Percentiles rank a stretch among this genome's conserved stretches.
Conservation (phyloP, 2,797 vertebrate genomes). For the Lagodon rhomboides region DNA sequence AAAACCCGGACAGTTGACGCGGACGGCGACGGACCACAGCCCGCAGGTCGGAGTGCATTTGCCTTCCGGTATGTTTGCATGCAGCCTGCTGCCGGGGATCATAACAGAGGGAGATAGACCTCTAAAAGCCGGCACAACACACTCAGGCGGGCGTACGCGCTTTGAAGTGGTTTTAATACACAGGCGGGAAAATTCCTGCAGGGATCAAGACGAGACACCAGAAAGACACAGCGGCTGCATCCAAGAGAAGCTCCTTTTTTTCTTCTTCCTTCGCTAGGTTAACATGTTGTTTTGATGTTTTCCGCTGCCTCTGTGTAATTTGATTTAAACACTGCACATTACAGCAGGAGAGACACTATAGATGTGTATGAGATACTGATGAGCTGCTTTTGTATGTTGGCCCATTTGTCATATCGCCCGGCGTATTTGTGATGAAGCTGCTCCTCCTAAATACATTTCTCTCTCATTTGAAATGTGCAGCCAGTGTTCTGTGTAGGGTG, state of each 20-base stretch:
- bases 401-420: slow-evolving; percentile 55
- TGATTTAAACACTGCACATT: slow-evolving; percentile 64
- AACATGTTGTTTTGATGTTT: slow-evolving; percentile 71
- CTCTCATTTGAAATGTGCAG: slow-evolving; percentile 52
- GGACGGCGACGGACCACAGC: slow-evolving; percentile 44
- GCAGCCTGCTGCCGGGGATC: slow-evolving; percentile 60
- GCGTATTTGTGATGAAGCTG: slow-evolving; percentile 64
- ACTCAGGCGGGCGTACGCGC: slow-evolving; percentile 59
- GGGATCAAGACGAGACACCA: slow-evolving; percentile 73
- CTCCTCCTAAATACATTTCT: slow-evolving; percentile 60
- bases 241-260: slow-evolving; percentile 60
- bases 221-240: slow-evolving; percentile 60
- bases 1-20: slow-evolving; percentile 48
- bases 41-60: slow-evolving; percentile 46
- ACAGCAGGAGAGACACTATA: slow-evolving; percentile 39
- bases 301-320: slow-evolving; percentile 50
- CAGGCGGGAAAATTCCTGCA: slow-evolving; percentile 74
- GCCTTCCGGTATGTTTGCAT: slow-evolving; percentile 69
- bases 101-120: slow-evolving; percentile 64
- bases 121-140: slow-evolving; percentile 72
- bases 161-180: slow-evolving; percentile 83
- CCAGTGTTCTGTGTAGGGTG: slow-evolving; percentile 35
- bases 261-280: slow-evolving; percentile 65
- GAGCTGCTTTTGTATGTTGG: slow-evolving; percentile 41
- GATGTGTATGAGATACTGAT: slow-evolving; percentile 39